Evolutionary conservation across 1,140 invertebrate species (phyloP).

Genomic region (Papilio glaucus): DNA sequence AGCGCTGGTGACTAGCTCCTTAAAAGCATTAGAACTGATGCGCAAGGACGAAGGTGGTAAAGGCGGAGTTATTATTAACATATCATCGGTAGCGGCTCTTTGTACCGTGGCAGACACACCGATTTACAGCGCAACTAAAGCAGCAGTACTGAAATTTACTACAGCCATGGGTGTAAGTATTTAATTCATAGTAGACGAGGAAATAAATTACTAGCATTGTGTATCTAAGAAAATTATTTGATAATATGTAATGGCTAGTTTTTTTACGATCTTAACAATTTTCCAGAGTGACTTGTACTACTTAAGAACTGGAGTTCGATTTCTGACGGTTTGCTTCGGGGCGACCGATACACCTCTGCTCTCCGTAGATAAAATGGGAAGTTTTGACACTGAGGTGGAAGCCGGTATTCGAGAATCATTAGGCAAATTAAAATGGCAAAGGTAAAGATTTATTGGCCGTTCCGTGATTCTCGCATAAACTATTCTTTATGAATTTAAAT

Average conservation of each 20-base stretch:
- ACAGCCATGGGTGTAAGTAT: constrained; percentile 72
- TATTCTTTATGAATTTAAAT: too few species aligned
- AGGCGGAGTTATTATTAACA: constrained; percentile 87
- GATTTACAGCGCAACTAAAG: constrained; percentile 87
- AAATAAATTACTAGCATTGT: too few species aligned
- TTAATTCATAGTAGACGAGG: constrained; percentile 30
- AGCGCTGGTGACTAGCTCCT: constrained; percentile 57
- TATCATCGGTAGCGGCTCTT: constrained; percentile 85
- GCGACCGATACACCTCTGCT: constrained; percentile 65
- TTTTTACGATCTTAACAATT: too few species aligned
- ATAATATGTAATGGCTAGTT: too few species aligned
- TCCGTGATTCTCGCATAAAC: too few species aligned
- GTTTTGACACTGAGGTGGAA: constrained; percentile 45
- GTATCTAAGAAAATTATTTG: too few species aligned
- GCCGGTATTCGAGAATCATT: neutral
- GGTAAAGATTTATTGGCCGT: too few species aligned
- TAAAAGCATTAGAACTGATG: constrained; percentile 79
- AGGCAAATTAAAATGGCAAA: constrained; percentile 17
- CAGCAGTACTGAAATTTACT: constrained; percentile 83
- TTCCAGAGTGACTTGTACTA: constrained; percentile 48
- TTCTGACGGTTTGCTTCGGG: constrained; percentile 72
- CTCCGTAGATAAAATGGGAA: constrained; percentile 42
- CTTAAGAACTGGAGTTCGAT: constrained; percentile 62
- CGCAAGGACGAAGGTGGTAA: constrained; percentile 82
- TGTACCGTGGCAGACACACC: constrained; percentile 78